phyloP scores from a whole-genome alignment of 2,113 vertebrate species.

The Coptodon rendalli region DNA sequence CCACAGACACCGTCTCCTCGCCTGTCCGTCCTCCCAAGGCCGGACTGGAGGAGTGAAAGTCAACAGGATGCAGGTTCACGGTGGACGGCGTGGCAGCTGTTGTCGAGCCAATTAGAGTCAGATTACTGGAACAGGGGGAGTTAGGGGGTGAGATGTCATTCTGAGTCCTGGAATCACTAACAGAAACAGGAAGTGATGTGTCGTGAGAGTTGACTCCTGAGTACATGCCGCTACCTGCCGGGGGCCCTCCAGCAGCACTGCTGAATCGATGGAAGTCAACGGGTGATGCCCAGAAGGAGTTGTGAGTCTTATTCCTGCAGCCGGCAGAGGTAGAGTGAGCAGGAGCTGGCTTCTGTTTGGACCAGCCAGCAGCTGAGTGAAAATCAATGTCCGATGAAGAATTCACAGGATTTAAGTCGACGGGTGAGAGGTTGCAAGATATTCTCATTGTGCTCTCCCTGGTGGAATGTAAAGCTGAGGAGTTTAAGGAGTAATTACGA shows the following conservation, averaged over 20 bases:
- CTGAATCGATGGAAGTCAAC: background rate
- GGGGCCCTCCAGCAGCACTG: background rate
- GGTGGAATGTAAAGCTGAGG: background rate
- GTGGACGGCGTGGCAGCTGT: background rate
- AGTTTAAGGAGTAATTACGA: background rate
- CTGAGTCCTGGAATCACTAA: background rate
- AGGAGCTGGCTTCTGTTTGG: background rate
- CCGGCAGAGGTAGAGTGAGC: background rate
- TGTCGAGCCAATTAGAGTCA: background rate
- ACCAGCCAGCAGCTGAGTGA: background rate
- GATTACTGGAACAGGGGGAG: background rate
- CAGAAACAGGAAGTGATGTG: background rate
- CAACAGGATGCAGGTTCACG: background rate
- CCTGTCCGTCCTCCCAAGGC: background rate
- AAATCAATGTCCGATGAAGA: background rate
- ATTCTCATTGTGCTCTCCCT: background rate
- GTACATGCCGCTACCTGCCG: background rate
- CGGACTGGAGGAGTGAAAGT: background rate
- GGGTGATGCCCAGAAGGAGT: background rate
- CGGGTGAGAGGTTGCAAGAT: background rate
- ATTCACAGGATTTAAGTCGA: background rate
- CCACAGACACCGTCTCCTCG: fast-evolving
- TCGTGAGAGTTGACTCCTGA: background rate
- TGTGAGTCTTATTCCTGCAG: background rate
- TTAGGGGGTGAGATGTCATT: background rate